These are phyloP conservation scores for Triops longicaudatus DNA, from an alignment of 1,140 invertebrate species.

Conservation along the genomic window DNA sequence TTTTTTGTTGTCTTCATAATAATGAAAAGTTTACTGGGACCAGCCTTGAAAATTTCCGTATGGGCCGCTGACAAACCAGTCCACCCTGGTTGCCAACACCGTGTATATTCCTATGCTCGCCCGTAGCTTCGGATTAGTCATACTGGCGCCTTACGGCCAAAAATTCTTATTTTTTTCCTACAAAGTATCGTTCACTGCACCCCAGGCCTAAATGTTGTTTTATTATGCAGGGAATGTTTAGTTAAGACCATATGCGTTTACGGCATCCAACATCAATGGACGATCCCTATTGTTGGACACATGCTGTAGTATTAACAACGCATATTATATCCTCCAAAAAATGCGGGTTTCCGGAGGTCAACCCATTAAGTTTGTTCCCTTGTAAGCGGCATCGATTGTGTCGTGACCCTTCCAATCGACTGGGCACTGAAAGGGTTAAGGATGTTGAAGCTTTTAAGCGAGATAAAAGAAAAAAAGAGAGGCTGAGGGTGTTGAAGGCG, in stretches of 20 bases:
- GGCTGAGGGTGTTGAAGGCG: not conserved
- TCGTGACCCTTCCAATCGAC: not conserved
- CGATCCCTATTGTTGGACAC: not conserved
- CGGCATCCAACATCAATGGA: not conserved
- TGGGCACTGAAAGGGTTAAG: not conserved
- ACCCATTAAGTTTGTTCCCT: not conserved
- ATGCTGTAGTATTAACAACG: not conserved
- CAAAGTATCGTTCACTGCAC: not conserved
- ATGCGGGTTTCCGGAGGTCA: not conserved
- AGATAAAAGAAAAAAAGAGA: not conserved
- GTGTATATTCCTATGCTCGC: too few species aligned
- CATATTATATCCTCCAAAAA: not conserved
- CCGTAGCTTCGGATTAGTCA: not conserved
- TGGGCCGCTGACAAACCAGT: not conserved
- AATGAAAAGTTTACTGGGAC: too few species aligned
- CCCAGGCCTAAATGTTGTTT: not conserved
- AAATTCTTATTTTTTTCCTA: not conserved
- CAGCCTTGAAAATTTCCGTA: too few species aligned
- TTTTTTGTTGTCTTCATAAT: too few species aligned
- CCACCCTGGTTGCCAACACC: not conserved
- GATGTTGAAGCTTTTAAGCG: not conserved
- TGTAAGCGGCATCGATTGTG: not conserved
- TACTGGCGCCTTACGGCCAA: not conserved
- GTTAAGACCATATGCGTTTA: not conserved
- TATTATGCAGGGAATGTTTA: constrained; percentile 2